A percentile compares a stretch with the other conserved stretches of the same genome.
phyloP scores from a whole-genome alignment of 2,113 vertebrate species.

The Sebastes fasciatus region DNA sequence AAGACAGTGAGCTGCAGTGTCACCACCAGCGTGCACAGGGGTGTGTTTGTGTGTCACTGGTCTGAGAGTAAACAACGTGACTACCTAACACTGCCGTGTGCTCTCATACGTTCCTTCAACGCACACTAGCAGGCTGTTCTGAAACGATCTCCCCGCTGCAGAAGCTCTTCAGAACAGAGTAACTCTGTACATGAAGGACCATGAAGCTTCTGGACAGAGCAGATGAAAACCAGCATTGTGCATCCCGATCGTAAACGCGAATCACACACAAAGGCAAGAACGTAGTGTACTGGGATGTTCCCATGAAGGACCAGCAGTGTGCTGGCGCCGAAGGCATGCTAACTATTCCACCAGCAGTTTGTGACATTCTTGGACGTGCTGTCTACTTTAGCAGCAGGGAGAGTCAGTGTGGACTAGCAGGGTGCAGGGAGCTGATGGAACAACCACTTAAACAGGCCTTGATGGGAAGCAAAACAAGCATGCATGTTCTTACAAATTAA shows the following conservation, averaged over 20 bases:
- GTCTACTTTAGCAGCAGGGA: slow-evolving; percentile 43
- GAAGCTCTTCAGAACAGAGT: slow-evolving; percentile 56
- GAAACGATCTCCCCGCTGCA: slow-evolving; percentile 23
- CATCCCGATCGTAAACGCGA: slow-evolving; percentile 46
- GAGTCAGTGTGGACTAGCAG: slow-evolving; percentile 47
- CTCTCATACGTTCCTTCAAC: slow-evolving; percentile 49
- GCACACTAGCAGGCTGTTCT: slow-evolving; percentile 49
- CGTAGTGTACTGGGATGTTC: slow-evolving; percentile 28
- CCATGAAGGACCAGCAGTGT: slow-evolving; percentile 47
- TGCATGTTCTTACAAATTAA: slow-evolving; percentile 2
- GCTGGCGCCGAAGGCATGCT: slow-evolving; percentile 61
- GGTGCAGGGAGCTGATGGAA: slow-evolving; percentile 64
- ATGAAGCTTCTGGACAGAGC: slow-evolving; percentile 27
- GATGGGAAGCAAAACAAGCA: slow-evolving; percentile 24
- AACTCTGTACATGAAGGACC: slow-evolving; percentile 32
- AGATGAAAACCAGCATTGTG: slow-evolving; percentile 62
- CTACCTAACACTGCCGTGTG: slow-evolving; percentile 72
- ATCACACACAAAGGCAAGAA: slow-evolving; percentile 52
- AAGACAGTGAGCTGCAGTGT: slow-evolving; percentile 57
- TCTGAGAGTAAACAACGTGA: slow-evolving; percentile 76
- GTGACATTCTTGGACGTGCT: slow-evolving; percentile 74
- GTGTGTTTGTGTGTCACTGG: slow-evolving; percentile 75
- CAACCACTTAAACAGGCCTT: slow-evolving; percentile 8
- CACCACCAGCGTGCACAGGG: slow-evolving; percentile 53
- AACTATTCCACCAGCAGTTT: slow-evolving; percentile 77